Evolutionary conservation across 2,888 invertebrate species (phyloP).

Genomic region (Sphaeridia pumilis): DNA sequence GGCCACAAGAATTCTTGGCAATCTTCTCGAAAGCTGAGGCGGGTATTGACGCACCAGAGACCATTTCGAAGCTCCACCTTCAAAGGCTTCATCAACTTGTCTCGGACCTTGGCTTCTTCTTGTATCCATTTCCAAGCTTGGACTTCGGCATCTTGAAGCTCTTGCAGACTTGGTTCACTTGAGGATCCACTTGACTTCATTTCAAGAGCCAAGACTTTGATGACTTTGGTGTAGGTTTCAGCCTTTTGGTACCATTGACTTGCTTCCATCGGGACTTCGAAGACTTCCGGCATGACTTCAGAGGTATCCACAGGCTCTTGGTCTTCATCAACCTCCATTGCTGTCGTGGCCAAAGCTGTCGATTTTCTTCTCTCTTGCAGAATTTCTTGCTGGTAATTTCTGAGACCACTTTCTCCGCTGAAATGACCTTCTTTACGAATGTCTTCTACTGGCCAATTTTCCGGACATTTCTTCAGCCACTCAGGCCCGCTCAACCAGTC

Average conservation of each 20-base stretch:
- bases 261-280: background rate
- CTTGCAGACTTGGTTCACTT: background rate
- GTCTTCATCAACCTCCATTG: no score
- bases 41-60: background rate
- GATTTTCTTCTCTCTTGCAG: no score
- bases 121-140: background rate
- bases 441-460: conserved; percentile 32
- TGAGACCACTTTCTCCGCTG: no score
- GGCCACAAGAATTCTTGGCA: conserved; percentile 30
- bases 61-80: background rate
- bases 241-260: background rate
- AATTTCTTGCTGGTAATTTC: no score
- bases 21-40: conserved; percentile 23
- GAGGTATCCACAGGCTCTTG: no score
- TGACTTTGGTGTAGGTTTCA: background rate
- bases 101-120: background rate
- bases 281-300: no score
- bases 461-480: conserved; percentile 33
- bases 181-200: background rate
- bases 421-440: background rate
- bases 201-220: background rate
- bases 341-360: no score
- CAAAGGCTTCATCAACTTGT: background rate
- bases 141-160: conserved; percentile 3
- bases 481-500: conserved; percentile 38